phyloP scores from a whole-genome alignment of 1,140 invertebrate genomes.

The Octopus sinensis region DNA sequence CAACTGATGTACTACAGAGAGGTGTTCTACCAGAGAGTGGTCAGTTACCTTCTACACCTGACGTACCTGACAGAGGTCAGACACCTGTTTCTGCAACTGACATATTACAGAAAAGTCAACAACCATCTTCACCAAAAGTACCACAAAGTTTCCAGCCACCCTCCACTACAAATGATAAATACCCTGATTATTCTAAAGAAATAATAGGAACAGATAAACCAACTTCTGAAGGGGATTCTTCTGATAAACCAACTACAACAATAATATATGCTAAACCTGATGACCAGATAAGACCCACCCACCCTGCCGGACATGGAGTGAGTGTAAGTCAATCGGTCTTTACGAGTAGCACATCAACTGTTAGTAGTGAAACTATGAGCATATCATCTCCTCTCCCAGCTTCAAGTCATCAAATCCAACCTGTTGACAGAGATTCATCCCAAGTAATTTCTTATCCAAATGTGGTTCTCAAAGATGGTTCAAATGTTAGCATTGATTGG shows the following conservation, averaged over 20 bases:
- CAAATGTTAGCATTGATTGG: constrained; percentile 38
- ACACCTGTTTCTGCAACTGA: no score
- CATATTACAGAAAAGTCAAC: no score
- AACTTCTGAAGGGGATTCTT: no score
- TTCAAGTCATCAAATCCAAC: background rate
- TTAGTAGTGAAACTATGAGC: background rate
- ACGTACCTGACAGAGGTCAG: no score
- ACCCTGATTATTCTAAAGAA: no score
- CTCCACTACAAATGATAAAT: no score
- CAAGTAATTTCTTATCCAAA: background rate
- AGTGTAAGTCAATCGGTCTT: background rate
- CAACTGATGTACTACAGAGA: no score
- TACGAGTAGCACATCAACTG: background rate
- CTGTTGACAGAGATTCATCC: background rate
- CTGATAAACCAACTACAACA: constrained; percentile 33
- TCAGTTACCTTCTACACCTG: no score
- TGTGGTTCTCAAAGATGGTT: constrained; percentile 8
- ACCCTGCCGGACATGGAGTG: background rate
- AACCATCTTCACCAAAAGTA: no score
- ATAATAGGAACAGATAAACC: no score
- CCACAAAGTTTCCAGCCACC: no score
- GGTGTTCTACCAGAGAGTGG: no score
- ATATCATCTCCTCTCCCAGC: background rate
- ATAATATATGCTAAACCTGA: constrained; percentile 45
- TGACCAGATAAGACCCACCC: constrained; percentile 35